Evolutionary conservation across 2,888 invertebrate species (phyloP).

Genomic region (Criorhina ranunculi): DNA sequence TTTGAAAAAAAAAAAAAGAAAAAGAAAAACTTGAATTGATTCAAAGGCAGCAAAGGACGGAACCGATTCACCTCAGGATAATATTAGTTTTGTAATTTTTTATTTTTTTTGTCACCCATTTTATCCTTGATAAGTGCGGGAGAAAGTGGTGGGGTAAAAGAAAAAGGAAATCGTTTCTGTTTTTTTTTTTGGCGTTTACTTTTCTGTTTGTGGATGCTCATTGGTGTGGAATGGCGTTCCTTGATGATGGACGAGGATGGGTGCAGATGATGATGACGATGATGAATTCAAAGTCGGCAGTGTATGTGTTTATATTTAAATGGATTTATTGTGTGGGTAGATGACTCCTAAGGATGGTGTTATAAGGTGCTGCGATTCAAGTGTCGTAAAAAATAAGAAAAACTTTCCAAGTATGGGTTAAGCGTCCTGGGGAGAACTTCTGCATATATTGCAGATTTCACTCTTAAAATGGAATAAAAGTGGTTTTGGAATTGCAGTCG

Average conservation of each 20-base stretch:
- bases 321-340: slow-evolving; percentile 1
- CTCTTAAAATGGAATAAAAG: not conserved
- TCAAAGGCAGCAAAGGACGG: not conserved
- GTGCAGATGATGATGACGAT: not conserved
- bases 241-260: not conserved
- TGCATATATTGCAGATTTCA: not conserved
- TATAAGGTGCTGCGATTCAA: not conserved
- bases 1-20: too few species aligned
- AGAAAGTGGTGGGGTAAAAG: not conserved
- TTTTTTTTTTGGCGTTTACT: not conserved
- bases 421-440: not conserved
- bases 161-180: slow-evolving; percentile 2
- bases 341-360: not conserved
- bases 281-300: slow-evolving; percentile 4
- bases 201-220: not conserved
- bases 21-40: not conserved
- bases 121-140: slow-evolving; percentile 2
- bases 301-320: not conserved
- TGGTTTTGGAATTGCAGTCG: not conserved
- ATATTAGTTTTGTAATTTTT: slow-evolving; percentile 39
- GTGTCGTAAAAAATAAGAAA: not conserved
- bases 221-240: not conserved
- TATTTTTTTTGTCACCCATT: not conserved
- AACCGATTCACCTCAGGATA: slow-evolving; percentile 8
- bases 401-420: not conserved